These are phyloP conservation scores for Beaufortia kweichowensis DNA, from an alignment of 2,113 vertebrate genomes.

Conservation along the genomic window DNA sequence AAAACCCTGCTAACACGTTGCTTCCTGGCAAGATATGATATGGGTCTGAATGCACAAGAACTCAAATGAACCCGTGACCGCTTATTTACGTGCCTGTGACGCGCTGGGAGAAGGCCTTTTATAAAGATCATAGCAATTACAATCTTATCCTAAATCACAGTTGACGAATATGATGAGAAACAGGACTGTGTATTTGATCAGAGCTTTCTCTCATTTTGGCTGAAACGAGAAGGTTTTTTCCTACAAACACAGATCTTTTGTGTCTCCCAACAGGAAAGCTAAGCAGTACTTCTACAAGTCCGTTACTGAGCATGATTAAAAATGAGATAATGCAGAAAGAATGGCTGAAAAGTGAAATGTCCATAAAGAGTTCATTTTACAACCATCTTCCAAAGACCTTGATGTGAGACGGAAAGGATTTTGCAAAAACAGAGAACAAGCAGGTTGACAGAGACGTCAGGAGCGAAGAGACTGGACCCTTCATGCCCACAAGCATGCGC, in stretches of 20 bases:
- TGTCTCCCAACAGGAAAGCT: constrained; percentile 66
- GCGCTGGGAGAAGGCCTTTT: constrained; percentile 15
- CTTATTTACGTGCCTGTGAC: constrained; percentile 5
- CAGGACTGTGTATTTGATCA: not conserved
- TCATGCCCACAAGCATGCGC: constrained; percentile 58
- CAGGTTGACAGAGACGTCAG: constrained; percentile 30
- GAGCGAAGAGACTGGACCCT: constrained; percentile 3
- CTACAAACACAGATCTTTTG: constrained; percentile 25
- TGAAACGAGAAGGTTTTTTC: constrained; percentile 5
- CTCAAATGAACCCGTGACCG: not conserved
- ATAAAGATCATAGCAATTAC: constrained; percentile 9
- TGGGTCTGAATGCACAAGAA: not conserved
- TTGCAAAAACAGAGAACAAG: constrained; percentile 38
- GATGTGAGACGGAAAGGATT: constrained; percentile 23
- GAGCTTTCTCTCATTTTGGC: not conserved
- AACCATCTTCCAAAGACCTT: constrained; percentile 46
- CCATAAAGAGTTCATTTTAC: constrained; percentile 65
- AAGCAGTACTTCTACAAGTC: constrained; percentile 61
- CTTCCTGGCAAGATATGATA: not conserved
- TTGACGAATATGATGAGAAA: not conserved
- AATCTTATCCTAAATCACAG: constrained; percentile 8
- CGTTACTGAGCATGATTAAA: constrained; percentile 60
- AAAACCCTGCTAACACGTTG: constrained; percentile 20
- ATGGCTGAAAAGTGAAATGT: constrained; percentile 52
- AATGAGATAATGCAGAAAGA: constrained; percentile 57